These are phyloP conservation scores for Oncopeltus fasciatus DNA, from an alignment of 1,140 invertebrate genomes.

Conservation along the genomic window DNA sequence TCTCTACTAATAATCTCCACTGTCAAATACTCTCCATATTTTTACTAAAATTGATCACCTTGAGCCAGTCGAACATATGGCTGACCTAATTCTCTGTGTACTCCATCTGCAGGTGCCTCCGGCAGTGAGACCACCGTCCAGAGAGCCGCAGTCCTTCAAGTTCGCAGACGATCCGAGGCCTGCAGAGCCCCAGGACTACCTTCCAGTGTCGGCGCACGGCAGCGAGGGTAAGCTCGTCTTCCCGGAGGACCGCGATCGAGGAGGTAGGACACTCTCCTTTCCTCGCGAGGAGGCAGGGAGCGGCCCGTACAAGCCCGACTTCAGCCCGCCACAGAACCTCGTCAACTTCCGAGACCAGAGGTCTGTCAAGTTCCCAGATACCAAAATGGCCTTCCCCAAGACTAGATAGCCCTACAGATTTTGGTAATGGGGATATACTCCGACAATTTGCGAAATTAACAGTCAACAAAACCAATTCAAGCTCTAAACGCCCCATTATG, in stretches of 20 bases:
- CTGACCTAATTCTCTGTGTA: too few relatives aligned
- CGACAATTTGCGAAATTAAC: too few relatives aligned
- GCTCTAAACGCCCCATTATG: too few relatives aligned
- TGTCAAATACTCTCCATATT: too few relatives aligned
- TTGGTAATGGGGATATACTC: too few relatives aligned
- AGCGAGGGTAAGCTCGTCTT: conserved; percentile 22
- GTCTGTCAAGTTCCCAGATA: conserved; percentile 11
- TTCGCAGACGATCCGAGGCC: not conserved
- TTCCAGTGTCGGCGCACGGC: not conserved
- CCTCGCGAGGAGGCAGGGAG: not conserved
- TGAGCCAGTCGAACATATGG: too few relatives aligned
- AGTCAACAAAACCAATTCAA: too few relatives aligned
- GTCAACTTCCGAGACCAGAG: conserved; percentile 17
- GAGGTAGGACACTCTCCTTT: not conserved
- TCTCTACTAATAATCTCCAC: too few relatives aligned
- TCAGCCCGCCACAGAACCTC: conserved; percentile 3
- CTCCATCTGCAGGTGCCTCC: not conserved
- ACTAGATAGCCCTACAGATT: too few relatives aligned
- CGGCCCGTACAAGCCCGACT: conserved; percentile 4
- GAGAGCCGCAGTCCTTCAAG: not conserved
- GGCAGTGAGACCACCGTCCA: not conserved
- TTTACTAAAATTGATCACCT: too few relatives aligned
- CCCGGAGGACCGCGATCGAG: conserved; percentile 17
- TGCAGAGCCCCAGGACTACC: not conserved
- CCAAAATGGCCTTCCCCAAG: conserved; percentile 12